Base-by-base conservation (phyloP, 2,113 vertebrate species). In the Noturus placidus region DNA sequence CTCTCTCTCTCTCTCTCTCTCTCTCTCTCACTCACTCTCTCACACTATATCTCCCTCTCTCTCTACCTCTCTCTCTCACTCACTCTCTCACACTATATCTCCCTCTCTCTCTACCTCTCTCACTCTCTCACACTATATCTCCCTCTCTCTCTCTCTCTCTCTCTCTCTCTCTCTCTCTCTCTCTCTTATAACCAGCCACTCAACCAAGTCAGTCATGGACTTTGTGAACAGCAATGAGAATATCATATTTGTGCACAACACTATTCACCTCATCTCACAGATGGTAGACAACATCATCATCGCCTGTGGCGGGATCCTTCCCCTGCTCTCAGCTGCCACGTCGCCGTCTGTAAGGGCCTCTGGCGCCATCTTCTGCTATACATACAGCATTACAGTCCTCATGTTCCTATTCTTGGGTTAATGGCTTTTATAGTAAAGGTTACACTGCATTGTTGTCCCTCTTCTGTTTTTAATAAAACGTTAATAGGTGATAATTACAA, bases 321-420 rank as follows among this genome's bases (percentile, higher is more conserved):
- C 98, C n/a, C 94, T 99, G 93, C 96, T 99, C 79, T 99, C 98
- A 3, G 98, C 98, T 0, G 98, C 98, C 86, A 99, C 98, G n/a
- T 98, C 98, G 20, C 98, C 98, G 38, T 95, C 97, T 92, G 98
- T 99, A 95, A 98, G 97, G 97, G 92, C 27, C 57, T 92, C 91
- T 92, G 89, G 1, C 89, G 89, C 88, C 94, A 94, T 93, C 94
- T 94, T 90, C 92, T 93, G 95, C 92, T 8, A 0, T 2, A 5
- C n/a, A 35, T 5, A 0, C n/a, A 14, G 11, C 42, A 87, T 56
- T 82, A 76, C 91, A 90, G n/a, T 19, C 19, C 5, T 82, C 10
- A 19, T 19, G 14, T 3, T 61, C 9, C 4, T 10, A 27, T 22
- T 63, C 20, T 38, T 27, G 30, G 17, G 19, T 82, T 59, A 0